Evolutionary conservation across 2,113 vertebrate genomes (phyloP).

Genomic region (Ammodytes dubius): DNA sequence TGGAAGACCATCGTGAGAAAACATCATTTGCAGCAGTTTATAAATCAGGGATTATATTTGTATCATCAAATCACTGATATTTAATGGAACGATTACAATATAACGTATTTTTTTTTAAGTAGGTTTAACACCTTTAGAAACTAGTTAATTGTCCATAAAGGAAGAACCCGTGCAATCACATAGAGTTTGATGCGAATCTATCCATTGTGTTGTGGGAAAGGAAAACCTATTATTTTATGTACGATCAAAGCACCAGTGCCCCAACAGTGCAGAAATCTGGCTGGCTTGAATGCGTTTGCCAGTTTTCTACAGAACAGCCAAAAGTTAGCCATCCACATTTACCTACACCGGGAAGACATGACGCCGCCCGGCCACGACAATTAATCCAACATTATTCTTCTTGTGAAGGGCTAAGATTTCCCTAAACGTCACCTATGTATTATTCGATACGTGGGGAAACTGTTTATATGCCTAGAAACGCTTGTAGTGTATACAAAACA

Average conservation of each 20-base stretch:
- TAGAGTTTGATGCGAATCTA: no score
- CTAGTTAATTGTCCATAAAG: no score
- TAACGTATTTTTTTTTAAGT: no score
- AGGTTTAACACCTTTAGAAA: no score
- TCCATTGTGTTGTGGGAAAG: no score
- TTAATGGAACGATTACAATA: no score
- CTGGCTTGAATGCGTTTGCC: no score
- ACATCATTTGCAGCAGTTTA: conserved; percentile 85
- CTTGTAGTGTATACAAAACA: neutral
- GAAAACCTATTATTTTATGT: no score
- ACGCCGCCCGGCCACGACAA: neutral
- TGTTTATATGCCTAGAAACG: accelerated
- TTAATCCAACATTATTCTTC: neutral
- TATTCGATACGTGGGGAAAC: accelerated
- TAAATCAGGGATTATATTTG: neutral
- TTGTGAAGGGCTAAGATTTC: accelerated
- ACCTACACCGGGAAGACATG: accelerated
- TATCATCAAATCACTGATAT: neutral
- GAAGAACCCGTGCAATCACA: no score
- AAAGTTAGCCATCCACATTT: neutral
- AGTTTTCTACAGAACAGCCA: no score
- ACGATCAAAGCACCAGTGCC: no score
- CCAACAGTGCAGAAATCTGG: no score
- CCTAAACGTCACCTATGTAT: accelerated
- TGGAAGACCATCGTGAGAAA: conserved; percentile 93